A percentile compares a stretch with the other conserved stretches of the same genome.
phyloP scores from a whole-genome alignment of 1,140 invertebrate species.

The Philotrypesis tridentata region DNA sequence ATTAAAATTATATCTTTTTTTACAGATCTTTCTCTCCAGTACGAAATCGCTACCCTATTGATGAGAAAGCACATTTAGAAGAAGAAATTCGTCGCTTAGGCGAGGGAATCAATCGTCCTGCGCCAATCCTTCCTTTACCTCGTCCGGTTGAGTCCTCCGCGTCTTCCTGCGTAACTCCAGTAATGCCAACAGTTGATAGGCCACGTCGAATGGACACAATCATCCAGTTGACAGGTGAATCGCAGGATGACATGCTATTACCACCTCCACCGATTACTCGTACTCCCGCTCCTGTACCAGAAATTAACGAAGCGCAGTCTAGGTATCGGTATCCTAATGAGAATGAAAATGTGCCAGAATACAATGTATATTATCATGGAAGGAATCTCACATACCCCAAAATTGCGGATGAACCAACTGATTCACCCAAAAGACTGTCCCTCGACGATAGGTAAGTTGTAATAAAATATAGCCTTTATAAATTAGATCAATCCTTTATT shows the following conservation, averaged over 20 bases:
- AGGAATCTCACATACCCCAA: constrained; percentile 71
- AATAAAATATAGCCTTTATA: neutral
- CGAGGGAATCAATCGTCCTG: neutral
- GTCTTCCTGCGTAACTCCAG: neutral
- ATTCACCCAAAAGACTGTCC: constrained; percentile 71
- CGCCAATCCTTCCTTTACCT: neutral
- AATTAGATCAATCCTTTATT: constrained; percentile 35
- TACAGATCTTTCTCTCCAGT: constrained; percentile 64
- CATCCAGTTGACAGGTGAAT: constrained; percentile 63
- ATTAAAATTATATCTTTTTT: constrained; percentile 18
- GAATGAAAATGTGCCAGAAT: constrained; percentile 60
- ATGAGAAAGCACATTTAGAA: constrained; percentile 50
- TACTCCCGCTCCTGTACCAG: neutral
- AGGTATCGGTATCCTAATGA: constrained; percentile 62
- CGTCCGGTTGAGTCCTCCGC: neutral
- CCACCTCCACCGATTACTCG: neutral
- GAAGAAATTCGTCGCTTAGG: constrained; percentile 45
- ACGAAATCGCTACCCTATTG: constrained; percentile 49
- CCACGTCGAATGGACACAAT: constrained; percentile 66
- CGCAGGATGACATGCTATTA: constrained; percentile 28
- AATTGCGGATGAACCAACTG: constrained; percentile 65
- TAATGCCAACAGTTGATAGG: neutral
- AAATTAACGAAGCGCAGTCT: constrained; percentile 46
- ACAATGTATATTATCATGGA: constrained; percentile 64
- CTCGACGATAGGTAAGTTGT: constrained; percentile 68